Percentiles rank a stretch among this genome's conserved stretches.
Conservation (phyloP, 2,797 vertebrate genomes). For the Helarctos malayanus region DNA sequence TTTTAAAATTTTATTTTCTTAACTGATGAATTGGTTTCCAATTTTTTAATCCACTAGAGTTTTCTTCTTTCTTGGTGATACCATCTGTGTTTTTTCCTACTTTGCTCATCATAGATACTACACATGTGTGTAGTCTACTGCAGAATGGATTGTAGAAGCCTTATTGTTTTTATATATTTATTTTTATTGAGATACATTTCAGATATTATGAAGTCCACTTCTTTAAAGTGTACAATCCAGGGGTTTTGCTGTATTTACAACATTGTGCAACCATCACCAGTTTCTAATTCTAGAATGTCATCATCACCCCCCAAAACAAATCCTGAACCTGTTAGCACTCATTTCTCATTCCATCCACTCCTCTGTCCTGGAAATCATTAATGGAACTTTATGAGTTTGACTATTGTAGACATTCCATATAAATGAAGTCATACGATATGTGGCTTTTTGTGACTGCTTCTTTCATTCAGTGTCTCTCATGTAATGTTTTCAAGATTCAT, state of each 20-base stretch:
- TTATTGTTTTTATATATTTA: conserved; percentile 1
- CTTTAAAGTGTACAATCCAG: neutral
- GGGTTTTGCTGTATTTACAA: neutral
- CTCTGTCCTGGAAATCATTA: neutral
- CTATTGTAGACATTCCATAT: neutral
- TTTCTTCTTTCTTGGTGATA: neutral
- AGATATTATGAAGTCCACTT: neutral
- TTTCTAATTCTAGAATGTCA: neutral
- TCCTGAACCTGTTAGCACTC: neutral
- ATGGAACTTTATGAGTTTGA: neutral
- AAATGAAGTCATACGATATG: neutral
- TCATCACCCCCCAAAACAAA: neutral
- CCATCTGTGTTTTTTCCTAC: neutral
- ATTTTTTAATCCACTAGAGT: neutral
- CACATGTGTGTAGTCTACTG: neutral
- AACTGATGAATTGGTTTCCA: neutral
- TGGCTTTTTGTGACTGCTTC: neutral
- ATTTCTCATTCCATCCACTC: neutral
- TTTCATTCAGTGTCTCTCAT: neutral
- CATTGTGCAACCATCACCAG: neutral
- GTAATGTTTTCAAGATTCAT: neutral
- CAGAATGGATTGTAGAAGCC: neutral
- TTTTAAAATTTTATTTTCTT: conserved; percentile 25
- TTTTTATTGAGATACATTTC: neutral
- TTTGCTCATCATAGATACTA: neutral